Percentiles rank a stretch among this genome's conserved stretches.
These are phyloP conservation scores for Parus major DNA, from an alignment of 2,113 vertebrate genomes.

Conservation along the genomic window DNA sequence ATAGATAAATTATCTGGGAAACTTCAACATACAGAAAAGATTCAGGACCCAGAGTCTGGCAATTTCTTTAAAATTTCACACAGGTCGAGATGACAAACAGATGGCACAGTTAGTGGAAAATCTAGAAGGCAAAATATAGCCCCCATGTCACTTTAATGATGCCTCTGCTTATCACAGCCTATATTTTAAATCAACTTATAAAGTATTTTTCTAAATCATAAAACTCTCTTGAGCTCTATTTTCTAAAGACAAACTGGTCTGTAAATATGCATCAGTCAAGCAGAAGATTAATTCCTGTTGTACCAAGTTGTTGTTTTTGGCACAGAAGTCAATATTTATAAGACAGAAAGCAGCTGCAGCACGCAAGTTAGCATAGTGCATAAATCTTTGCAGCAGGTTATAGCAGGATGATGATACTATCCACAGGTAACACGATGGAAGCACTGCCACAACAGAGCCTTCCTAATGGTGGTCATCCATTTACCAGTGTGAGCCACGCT, in stretches of 20 bases:
- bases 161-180: slow-evolving; percentile 28
- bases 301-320: slow-evolving; percentile 52
- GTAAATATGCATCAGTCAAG: slow-evolving; percentile 59
- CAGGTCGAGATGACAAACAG: slow-evolving; percentile 5
- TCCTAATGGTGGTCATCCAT: slow-evolving; percentile 59
- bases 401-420: slow-evolving; percentile 43
- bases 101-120: slow-evolving; percentile 42
- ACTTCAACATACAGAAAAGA: background rate
- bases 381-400: slow-evolving; percentile 57
- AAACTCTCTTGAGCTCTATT: slow-evolving; percentile 58
- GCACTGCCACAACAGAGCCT: slow-evolving; percentile 34
- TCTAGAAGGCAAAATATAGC: slow-evolving; percentile 53
- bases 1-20: background rate
- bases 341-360: slow-evolving; percentile 56
- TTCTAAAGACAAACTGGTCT: slow-evolving; percentile 62
- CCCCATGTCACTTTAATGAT: slow-evolving; percentile 40
- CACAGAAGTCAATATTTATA: slow-evolving; percentile 60
- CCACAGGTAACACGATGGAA: slow-evolving; percentile 60
- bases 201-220: slow-evolving; percentile 64
- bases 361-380: slow-evolving; percentile 45
- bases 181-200: slow-evolving; percentile 53
- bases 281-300: slow-evolving; percentile 61
- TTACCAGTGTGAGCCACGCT: slow-evolving; percentile 67
- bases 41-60: background rate
- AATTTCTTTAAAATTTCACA: slow-evolving; percentile 16